Evolutionary conservation across 1,140 invertebrate genomes (phyloP), one percentile per base, ranked within the genome.

Genomic region (Chymomyza costata): DNA sequence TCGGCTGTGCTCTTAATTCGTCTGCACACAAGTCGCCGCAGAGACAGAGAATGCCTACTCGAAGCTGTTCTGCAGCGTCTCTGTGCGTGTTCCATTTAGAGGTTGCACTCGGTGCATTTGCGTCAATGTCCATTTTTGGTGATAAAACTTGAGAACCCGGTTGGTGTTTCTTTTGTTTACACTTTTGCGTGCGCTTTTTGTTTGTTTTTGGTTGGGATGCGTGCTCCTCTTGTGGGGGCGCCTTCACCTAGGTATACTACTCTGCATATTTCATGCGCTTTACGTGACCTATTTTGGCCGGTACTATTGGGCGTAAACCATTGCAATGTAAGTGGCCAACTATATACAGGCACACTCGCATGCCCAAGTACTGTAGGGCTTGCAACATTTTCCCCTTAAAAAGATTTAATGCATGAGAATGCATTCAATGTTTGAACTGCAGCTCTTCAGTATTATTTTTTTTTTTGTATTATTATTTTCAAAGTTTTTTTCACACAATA

Each of bases 381-480:
- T 25, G 21, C 21, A 25, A 25, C 8, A 3, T 25, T 5, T 25
- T 25, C 8, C 8, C 21, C 21, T 25, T 64, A 37, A 64, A 64
- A 28, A 65, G 51, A 65, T 65, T 58, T 53, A 63, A 66, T 68
- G 39, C 63, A 73, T 78, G 73, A 80, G 71, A 71, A 80, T 52
- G 41, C 73, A 80, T 78, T 73, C 71, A 80, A 48, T 64, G 74
- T 78, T 73, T 80, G 51, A 80, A 78, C 71, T 78, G 80, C 59
- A n/a, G n/a, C n/a, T n/a, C n/a, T n/a, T n/a, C n/a, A n/a, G n/a
- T n/a, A n/a, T n/a, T n/a, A n/a, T n/a, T n/a, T n/a, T n/a, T n/a
- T n/a, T n/a, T n/a, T n/a, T n/a, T n/a, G n/a, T n/a, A n/a, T n/a
- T n/a, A n/a, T n/a, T n/a, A n/a, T n/a, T n/a, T n/a, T n/a, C n/a